Conservation (phyloP, 2,113 vertebrate species). For the Eulemur macaco region DNA sequence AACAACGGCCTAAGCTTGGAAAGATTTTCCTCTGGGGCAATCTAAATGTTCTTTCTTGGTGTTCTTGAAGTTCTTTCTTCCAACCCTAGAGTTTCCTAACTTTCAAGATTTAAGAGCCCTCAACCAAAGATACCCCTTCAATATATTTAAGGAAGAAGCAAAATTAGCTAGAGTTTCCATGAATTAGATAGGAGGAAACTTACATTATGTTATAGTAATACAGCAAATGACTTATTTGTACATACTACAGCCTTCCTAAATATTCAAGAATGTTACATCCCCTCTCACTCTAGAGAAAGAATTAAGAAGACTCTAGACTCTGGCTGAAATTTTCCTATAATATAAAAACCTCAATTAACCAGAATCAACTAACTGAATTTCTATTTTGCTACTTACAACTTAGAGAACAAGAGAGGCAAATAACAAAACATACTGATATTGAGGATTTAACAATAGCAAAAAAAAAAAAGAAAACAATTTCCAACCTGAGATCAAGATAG, state of each 20-base stretch:
- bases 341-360: constrained; percentile 34
- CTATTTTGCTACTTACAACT: neutral
- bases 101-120: neutral
- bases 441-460: neutral
- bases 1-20: neutral
- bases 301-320: neutral
- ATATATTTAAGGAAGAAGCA: neutral
- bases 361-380: constrained; percentile 10
- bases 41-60: neutral
- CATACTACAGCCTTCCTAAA: neutral
- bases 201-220: neutral
- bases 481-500: constrained; percentile 8
- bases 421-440: neutral
- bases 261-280: neutral
- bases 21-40: neutral
- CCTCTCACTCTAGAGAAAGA: neutral
- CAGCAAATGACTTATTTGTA: neutral
- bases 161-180: neutral
- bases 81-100: neutral
- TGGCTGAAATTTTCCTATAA: neutral
- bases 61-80: neutral
- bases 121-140: neutral
- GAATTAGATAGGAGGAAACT: neutral
- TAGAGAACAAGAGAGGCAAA: constrained; percentile 9
- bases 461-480: neutral